Base-by-base conservation (phyloP, 1,140 invertebrate genomes). In the Thalassaphorura encarpata region DNA sequence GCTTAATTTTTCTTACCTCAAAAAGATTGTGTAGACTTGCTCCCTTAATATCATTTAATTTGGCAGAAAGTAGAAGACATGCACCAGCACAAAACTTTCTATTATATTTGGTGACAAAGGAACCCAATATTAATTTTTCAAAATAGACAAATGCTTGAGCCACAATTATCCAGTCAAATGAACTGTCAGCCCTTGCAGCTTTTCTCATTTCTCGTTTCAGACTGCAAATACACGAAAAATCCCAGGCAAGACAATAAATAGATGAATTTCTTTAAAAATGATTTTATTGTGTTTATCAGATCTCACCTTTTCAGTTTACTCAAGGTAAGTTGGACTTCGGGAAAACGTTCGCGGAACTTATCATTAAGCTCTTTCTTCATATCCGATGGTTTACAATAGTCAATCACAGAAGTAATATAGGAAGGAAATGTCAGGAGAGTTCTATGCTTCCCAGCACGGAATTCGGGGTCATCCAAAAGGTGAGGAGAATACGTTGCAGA, bases 121-220 rank as follows among this genome's bases (percentile, higher is more conserved):
- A 89, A 56, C 84, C 83, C 36, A 97, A 74, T 67, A 97, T 93
- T 5, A 98, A 76, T 69, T 95, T 95, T 72, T 98, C 94, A 76
- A 96, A 97, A 72, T 94, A 97, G 26, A 97, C 93, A 71, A 97
- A 97, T 0, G 92, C 86, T 74, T 94, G 90, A 29, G 93, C 92
- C 19, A 97, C 88, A 11, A 89, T 93, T 56, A 96, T 74, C 39
- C 95, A 74, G 74, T 97, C 93, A 59, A 85, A 77, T 60, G 82
- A 83, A 67, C 81, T 83, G 70, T 95, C 90, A 55, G 83, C 76
- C 72, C 89, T 89, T 2, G 87, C 88, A 58, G 97, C 95, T 75
- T 90, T 88, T 21, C 85, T 77, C 89, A 97, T 91, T 76, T 97
- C 92, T 63, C 87, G 80, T 73, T 97, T 97, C 47, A 97, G 80